phyloP scores from a whole-genome alignment of 2,113 vertebrate species.

The Hoplias malabaricus region DNA sequence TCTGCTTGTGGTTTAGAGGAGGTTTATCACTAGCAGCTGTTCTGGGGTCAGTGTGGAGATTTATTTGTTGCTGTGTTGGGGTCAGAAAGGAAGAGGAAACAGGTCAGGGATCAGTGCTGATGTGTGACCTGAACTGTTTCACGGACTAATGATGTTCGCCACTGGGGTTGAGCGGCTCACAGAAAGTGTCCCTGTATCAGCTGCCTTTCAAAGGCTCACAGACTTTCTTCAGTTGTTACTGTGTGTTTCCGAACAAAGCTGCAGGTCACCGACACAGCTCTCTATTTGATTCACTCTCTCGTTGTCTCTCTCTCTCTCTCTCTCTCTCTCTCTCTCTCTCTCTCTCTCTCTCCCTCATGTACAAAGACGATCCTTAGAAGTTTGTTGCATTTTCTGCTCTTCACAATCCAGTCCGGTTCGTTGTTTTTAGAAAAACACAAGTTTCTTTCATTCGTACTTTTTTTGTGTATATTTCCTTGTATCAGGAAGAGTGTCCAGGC shows the following conservation, averaged over 20 bases:
- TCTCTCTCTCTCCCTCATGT: too few species aligned
- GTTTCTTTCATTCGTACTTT: too few species aligned
- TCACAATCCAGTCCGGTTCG: too few species aligned
- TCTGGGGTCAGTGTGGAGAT: conserved; percentile 29
- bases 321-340: background rate
- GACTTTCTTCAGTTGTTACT: background rate
- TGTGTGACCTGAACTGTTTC: conserved; percentile 33
- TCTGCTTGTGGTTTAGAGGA: conserved; percentile 18
- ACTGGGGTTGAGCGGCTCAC: conserved; percentile 1
- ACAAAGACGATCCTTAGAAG: too few species aligned
- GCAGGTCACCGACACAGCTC: background rate
- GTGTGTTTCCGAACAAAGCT: conserved; percentile 17
- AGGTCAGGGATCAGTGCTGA: conserved; percentile 26
- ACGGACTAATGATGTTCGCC: conserved; percentile 25
- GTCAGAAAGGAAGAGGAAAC: conserved; percentile 20
- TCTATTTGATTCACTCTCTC: background rate
- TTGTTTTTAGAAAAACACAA: too few species aligned
- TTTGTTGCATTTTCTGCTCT: too few species aligned
- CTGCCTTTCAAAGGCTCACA: conserved; percentile 4
- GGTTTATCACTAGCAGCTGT: conserved; percentile 17
- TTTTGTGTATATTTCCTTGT: too few species aligned
- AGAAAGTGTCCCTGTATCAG: background rate
- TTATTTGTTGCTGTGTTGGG: conserved; percentile 19
- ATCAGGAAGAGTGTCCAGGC: too few species aligned
- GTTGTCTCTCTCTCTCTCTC: background rate